Evolutionary conservation across 2,888 invertebrate genomes (phyloP).

Genomic region (Hemistola chrysoprasaria): DNA sequence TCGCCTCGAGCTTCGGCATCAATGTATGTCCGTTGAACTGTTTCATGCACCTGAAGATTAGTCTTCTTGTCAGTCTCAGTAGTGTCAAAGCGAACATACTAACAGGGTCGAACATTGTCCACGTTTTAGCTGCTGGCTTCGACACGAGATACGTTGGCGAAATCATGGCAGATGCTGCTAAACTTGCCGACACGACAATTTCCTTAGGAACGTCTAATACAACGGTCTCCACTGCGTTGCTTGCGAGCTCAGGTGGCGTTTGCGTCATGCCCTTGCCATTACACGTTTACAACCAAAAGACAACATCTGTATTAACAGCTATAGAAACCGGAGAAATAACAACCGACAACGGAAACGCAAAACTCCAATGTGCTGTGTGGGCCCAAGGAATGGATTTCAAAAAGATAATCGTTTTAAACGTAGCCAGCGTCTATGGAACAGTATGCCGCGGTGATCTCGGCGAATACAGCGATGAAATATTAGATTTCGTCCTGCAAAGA

Average conservation of each 20-base stretch:
- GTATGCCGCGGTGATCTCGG: slow-evolving; percentile 62
- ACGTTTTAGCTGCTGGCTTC: slow-evolving; percentile 57
- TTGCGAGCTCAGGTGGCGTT: slow-evolving; percentile 59
- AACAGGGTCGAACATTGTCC: slow-evolving; percentile 52
- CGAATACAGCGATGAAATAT: slow-evolving; percentile 58
- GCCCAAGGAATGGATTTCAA: slow-evolving; percentile 67
- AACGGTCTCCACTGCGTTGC: slow-evolving; percentile 44
- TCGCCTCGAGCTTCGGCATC: slow-evolving; percentile 64
- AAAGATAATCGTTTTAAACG: slow-evolving; percentile 54
- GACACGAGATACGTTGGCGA: slow-evolving; percentile 58
- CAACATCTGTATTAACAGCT: slow-evolving; percentile 48
- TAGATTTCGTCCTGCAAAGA: slow-evolving; percentile 53
- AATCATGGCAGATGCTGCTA: slow-evolving; percentile 59
- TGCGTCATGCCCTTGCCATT: slow-evolving; percentile 62
- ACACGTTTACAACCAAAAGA: slow-evolving; percentile 61
- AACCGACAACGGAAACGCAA: slow-evolving; percentile 41
- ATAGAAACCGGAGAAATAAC: slow-evolving; percentile 59
- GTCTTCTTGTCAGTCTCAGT: slow-evolving; percentile 60
- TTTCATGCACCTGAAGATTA: slow-evolving; percentile 70
- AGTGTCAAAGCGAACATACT: slow-evolving; percentile 60
- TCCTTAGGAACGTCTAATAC: slow-evolving; percentile 50
- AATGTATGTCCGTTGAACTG: slow-evolving; percentile 61
- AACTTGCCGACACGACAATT: slow-evolving; percentile 51
- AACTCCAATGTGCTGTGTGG: slow-evolving; percentile 63
- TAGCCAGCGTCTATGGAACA: slow-evolving; percentile 63